Evolutionary conservation across 37 sponge, comb jelly and placozoan genomes (phyloP), one percentile per base, ranked within the genome.

Genomic region (Dysidea cf. avara): DNA sequence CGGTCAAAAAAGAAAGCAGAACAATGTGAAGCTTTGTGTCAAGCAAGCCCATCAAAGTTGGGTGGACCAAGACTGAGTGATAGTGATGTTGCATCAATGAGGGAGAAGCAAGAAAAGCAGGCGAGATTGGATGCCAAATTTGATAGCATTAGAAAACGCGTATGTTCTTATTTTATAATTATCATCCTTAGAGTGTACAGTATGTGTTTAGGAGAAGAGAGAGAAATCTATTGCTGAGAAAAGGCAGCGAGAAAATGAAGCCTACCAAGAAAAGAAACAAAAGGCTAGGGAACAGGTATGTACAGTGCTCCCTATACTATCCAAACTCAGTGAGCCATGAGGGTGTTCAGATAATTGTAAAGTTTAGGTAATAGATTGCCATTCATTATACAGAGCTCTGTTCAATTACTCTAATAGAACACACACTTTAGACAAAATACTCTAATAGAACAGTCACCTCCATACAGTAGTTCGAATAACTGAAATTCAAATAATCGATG

Each of bases 251-350:
- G 90, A 89, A 34, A 71, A 75, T 1, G 56, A 67, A 13, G 68
- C 68, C 53, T 20, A 78, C 24, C 68, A 72, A 53, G 56, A 33
- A 28, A 74, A 74, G 79, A 88, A 79, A 61, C 38, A 53, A 24
- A 34, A 3, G 13, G 77, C 80, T 29, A 62, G 89, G 57, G 75
- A 64, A 51, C 80, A 82, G 70, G 89, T 79, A 12, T n/a, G 39
- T 3, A 43, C 9, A 12, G 46, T 43, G 46, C 9, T 43, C 5
- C 5, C 9, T 43, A 9, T 43, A 43, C 46, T 9, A 43, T 43
- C 7, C 9, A 12, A 12, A 9, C 7, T 43, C 9, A 12, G 46
- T 43, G 9, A 12, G 46, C 9, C n/a, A 9, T 43, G 46, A 12
- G 46, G 5, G 46, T 9, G 9, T 43, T 12, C 46, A 43, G 7